Conservation (phyloP, 2,113 vertebrate genomes). For the Lucifuga dentata region DNA sequence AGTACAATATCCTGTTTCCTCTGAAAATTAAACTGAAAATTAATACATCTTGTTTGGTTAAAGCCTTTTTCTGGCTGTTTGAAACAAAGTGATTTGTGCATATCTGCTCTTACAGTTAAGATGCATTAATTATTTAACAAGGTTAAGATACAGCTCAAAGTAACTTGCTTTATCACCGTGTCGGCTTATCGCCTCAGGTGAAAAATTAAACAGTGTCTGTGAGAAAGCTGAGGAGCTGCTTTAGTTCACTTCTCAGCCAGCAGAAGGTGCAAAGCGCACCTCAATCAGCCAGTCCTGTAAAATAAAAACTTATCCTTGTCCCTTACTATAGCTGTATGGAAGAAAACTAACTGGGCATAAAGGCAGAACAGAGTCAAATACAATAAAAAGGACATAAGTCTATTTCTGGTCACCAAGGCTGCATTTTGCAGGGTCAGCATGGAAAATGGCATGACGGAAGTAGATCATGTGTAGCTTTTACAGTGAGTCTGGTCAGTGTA, state of each 20-base stretch:
- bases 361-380: neutral
- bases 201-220: constrained; percentile 16
- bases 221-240: neutral
- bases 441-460: constrained; percentile 1
- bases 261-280: constrained; percentile 50
- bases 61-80: neutral
- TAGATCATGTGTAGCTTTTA: neutral
- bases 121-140: constrained; percentile 10
- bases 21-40: neutral
- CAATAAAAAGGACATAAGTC: neutral
- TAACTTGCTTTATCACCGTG: constrained; percentile 15
- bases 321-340: too few relatives aligned
- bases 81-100: neutral
- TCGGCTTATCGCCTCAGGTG: constrained; percentile 20
- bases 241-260: constrained; percentile 37
- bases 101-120: neutral
- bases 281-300: too few relatives aligned
- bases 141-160: constrained; percentile 15
- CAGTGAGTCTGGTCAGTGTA: constrained; percentile 3
- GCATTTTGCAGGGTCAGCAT: neutral
- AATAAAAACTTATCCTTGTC: too few relatives aligned
- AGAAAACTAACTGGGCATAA: neutral
- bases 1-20: neutral
- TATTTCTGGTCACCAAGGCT: neutral
- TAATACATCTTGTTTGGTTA: neutral